Evolutionary conservation across 1,140 invertebrate species (phyloP).

Genomic region (Dendrolimus kikuchii): DNA sequence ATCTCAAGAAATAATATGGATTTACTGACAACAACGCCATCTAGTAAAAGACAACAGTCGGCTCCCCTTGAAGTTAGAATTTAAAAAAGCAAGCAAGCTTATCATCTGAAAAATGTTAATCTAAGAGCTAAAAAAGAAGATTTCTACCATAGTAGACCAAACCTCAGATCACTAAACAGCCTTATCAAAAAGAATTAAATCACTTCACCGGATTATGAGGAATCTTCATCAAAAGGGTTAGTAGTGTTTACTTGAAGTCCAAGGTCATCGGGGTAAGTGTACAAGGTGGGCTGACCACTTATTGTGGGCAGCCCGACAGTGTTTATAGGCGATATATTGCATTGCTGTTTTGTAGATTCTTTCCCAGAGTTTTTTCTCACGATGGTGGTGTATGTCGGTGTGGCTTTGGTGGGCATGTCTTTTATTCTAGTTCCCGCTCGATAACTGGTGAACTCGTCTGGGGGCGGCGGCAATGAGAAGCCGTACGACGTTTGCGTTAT

Average conservation of each 20-base stretch:
- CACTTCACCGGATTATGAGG: conserved; percentile 11
- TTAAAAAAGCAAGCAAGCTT: too few relatives aligned
- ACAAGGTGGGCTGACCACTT: conserved; percentile 35
- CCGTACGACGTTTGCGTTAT: conserved; percentile 58
- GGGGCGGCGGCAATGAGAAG: conserved; percentile 58
- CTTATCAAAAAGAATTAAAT: conserved; percentile 15
- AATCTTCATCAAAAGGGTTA: conserved; percentile 56
- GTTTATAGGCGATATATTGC: conserved; percentile 49
- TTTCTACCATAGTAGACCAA: too few relatives aligned
- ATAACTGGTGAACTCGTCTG: conserved; percentile 58
- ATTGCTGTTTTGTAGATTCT: conserved; percentile 33
- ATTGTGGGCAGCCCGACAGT: conserved; percentile 54
- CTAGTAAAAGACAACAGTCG: too few relatives aligned
- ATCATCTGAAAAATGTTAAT: too few relatives aligned
- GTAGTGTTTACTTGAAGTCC: conserved; percentile 38
- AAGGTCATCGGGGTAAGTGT: conserved; percentile 52
- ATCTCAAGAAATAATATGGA: too few relatives aligned
- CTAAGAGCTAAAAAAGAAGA: too few relatives aligned
- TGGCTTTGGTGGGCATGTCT: conserved; percentile 44
- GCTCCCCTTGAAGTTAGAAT: too few relatives aligned
- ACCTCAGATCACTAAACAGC: conserved; percentile 7
- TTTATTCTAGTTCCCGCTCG: conserved; percentile 46
- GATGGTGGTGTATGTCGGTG: conserved; percentile 47
- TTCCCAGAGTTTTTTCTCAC: conserved; percentile 40
- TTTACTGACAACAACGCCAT: too few relatives aligned